Conservation (phyloP, 2,888 invertebrate species). For the Saturnia japonica region DNA sequence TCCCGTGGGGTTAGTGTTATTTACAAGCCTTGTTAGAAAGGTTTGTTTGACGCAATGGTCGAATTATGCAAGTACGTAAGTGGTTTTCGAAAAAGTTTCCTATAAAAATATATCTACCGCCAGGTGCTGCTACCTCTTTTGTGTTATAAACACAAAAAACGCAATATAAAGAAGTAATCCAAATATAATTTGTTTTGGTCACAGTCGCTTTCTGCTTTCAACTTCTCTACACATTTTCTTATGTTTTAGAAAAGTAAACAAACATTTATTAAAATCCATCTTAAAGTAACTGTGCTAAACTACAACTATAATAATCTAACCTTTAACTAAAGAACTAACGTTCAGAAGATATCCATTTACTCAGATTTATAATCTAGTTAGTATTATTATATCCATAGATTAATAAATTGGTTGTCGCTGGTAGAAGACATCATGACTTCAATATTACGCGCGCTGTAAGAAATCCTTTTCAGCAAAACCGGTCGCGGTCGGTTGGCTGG, state of each 20-base stretch:
- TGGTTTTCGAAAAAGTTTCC: not conserved
- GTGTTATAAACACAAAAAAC: not conserved
- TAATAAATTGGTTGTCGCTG: too few relatives aligned
- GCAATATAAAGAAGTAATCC: not conserved
- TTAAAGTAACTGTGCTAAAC: not conserved
- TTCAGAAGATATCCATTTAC: not conserved
- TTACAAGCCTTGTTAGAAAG: not conserved
- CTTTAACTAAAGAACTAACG: not conserved
- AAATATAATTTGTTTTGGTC: not conserved
- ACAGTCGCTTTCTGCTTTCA: not conserved
- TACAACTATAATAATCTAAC: not conserved
- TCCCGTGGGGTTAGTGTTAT: not conserved
- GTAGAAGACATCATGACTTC: too few relatives aligned
- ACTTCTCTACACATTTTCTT: not conserved
- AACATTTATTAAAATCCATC: not conserved
- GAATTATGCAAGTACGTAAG: not conserved
- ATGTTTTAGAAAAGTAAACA: not conserved
- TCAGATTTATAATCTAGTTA: too few relatives aligned
- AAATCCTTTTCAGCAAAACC: too few relatives aligned
- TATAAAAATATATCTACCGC: not conserved
- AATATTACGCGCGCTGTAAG: too few relatives aligned
- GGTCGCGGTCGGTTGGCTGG: too few relatives aligned
- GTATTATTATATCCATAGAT: too few relatives aligned
- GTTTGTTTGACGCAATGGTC: conserved; percentile 5
- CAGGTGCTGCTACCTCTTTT: not conserved